phyloP scores from a whole-genome alignment of 2,888 invertebrate species.

The Willowsia nigromaculata region DNA sequence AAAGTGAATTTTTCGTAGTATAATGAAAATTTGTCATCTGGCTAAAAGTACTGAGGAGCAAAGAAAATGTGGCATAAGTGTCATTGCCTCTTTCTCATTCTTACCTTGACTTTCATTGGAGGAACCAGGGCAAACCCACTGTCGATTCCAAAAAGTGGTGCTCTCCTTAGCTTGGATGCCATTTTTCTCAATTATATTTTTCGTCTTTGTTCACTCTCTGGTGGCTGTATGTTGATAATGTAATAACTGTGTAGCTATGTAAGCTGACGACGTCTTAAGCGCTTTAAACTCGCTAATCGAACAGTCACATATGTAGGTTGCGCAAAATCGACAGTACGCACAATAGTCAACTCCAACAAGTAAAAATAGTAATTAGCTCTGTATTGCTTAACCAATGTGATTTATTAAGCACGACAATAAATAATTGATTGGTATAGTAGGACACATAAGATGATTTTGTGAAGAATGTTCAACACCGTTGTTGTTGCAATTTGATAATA shows the following conservation, averaged over 20 bases:
- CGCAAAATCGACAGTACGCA: conserved; percentile 40
- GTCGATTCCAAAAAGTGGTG: conserved; percentile 80
- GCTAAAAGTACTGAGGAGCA: neutral
- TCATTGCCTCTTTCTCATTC: too few species aligned
- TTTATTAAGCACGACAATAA: conserved; percentile 42
- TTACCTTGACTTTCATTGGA: conserved; percentile 78
- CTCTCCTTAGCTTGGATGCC: conserved; percentile 81
- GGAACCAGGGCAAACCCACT: conserved; percentile 79
- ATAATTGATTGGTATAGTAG: conserved; percentile 27
- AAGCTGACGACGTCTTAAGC: neutral
- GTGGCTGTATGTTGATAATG: neutral
- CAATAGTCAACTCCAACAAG: conserved; percentile 27
- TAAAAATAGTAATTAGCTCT: conserved; percentile 51
- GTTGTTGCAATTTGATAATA: neutral
- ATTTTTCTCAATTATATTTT: conserved; percentile 77
- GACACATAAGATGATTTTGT: neutral
- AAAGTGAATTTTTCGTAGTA: neutral
- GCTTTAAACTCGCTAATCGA: neutral
- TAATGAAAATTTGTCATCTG: neutral
- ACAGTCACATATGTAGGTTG: conserved; percentile 3
- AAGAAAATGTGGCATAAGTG: neutral
- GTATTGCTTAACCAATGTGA: conserved; percentile 53
- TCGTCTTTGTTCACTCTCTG: neutral
- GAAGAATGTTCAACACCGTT: neutral
- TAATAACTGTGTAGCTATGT: neutral